phyloP scores from a whole-genome alignment of 2,113 vertebrate species.

The Haemorhous mexicanus region DNA sequence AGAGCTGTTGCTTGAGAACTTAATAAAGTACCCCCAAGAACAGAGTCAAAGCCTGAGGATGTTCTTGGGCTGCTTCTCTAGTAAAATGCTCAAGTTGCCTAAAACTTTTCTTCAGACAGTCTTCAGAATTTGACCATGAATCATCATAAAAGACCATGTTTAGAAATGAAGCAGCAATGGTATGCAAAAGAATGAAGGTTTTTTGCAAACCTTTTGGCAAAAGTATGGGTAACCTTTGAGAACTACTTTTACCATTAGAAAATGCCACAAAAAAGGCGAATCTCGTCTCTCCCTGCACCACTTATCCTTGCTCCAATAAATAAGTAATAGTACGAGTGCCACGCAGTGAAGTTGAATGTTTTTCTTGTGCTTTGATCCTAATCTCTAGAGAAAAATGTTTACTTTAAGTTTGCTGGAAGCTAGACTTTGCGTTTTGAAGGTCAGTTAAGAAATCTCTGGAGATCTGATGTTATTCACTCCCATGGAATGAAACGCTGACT shows the following conservation, averaged over 20 bases:
- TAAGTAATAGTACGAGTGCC: slow-evolving; percentile 16
- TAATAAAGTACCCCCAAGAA: background rate
- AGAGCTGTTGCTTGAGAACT: background rate
- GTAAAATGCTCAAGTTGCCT: background rate
- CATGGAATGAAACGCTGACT: slow-evolving; percentile 69
- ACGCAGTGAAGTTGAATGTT: slow-evolving; percentile 55
- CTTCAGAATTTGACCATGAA: background rate
- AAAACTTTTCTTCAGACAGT: background rate
- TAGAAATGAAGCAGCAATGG: background rate
- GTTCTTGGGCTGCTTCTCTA: background rate
- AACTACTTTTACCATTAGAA: background rate
- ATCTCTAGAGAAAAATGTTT: slow-evolving; percentile 63
- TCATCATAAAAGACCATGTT: background rate
- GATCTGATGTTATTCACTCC: slow-evolving; percentile 54
- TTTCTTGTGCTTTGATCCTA: slow-evolving; percentile 65
- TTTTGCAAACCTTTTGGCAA: background rate
- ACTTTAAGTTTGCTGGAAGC: slow-evolving; percentile 66
- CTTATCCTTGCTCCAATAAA: background rate
- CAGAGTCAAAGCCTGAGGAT: background rate
- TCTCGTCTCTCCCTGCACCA: background rate
- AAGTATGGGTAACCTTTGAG: background rate
- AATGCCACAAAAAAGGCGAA: background rate
- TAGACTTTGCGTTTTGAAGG: slow-evolving; percentile 60
- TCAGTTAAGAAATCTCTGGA: slow-evolving; percentile 64
- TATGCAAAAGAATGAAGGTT: background rate